These are phyloP conservation scores for Melipona bicolor DNA, from an alignment of 2,888 invertebrate species.

Conservation along the genomic window DNA sequence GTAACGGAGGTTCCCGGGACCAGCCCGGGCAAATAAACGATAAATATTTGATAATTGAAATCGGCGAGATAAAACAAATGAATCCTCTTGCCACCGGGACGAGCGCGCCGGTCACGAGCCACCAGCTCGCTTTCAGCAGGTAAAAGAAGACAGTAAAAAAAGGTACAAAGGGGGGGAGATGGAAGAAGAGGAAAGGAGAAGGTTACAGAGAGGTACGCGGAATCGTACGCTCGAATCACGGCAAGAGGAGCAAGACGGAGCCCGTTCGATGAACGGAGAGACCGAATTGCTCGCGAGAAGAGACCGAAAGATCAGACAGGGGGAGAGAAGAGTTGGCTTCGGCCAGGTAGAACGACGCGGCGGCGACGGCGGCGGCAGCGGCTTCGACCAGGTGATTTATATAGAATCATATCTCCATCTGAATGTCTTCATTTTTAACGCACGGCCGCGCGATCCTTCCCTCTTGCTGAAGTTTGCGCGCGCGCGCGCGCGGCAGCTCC, in stretches of 20 bases:
- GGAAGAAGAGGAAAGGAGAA: slow-evolving; percentile 15
- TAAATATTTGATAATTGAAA: slow-evolving; percentile 73
- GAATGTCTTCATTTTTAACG: slow-evolving; percentile 83
- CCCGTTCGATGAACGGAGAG: neutral
- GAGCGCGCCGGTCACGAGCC: slow-evolving; percentile 70
- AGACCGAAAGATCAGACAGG: neutral
- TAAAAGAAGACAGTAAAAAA: slow-evolving; percentile 18
- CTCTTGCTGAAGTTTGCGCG: slow-evolving; percentile 45
- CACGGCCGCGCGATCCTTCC: slow-evolving; percentile 71
- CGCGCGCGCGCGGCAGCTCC: slow-evolving; percentile 34
- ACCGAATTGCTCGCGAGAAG: neutral
- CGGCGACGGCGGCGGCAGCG: slow-evolving; percentile 64
- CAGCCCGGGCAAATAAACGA: slow-evolving; percentile 66
- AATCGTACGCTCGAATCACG: slow-evolving; percentile 63
- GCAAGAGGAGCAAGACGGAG: slow-evolving; percentile 13
- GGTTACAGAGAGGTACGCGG: slow-evolving; percentile 41
- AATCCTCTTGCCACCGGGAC: slow-evolving; percentile 67
- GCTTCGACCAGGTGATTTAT: slow-evolving; percentile 79
- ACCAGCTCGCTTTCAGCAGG: slow-evolving; percentile 31
- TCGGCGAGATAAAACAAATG: slow-evolving; percentile 73
- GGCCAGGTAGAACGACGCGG: slow-evolving; percentile 37
- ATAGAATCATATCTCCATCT: slow-evolving; percentile 83
- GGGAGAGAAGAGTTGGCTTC: slow-evolving; percentile 33
- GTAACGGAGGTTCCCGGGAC: slow-evolving; percentile 28
- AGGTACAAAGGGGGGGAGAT: slow-evolving; percentile 4